These are phyloP conservation scores for Anhinga anhinga DNA, from an alignment of 2,113 vertebrate species.

Conservation along the genomic window DNA sequence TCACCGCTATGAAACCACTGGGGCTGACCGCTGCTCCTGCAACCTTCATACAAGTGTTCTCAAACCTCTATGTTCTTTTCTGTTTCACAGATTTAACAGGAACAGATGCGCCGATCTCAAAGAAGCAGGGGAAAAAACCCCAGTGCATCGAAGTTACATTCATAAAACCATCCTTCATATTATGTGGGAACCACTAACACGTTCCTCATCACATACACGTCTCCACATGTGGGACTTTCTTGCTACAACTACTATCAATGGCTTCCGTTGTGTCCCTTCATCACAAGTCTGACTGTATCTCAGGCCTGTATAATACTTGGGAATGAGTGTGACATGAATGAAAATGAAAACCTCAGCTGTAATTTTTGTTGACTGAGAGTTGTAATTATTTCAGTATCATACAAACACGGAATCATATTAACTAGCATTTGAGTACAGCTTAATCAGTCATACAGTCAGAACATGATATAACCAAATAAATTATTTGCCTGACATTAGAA, in stretches of 20 bases:
- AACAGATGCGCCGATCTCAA: not conserved
- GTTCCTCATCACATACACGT: rapidly evolving
- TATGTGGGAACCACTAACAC: not conserved
- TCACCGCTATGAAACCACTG: rapidly evolving
- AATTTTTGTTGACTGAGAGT: not conserved
- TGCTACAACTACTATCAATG: not conserved
- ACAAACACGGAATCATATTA: not conserved
- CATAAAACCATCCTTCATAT: too few relatives aligned
- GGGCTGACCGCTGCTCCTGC: not conserved
- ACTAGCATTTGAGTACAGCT: not conserved
- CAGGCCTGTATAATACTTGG: not conserved
- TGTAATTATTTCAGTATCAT: constrained; percentile 11
- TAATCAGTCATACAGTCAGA: not conserved
- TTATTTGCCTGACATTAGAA: not conserved
- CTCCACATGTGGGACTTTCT: not conserved
- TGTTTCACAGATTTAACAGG: not conserved
- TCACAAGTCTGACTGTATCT: not conserved
- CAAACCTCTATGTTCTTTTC: rapidly evolving
- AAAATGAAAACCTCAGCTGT: not conserved
- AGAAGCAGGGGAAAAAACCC: not conserved
- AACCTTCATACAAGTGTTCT: rapidly evolving
- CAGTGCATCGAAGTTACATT: not conserved
- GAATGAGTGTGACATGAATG: not conserved
- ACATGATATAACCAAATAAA: not conserved
- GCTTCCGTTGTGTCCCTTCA: not conserved